Percentiles rank a stretch among this genome's conserved stretches.
These are phyloP conservation scores for Drosophila pseudoananassae DNA, from an alignment of 1,140 invertebrate species.

Conservation along the genomic window DNA sequence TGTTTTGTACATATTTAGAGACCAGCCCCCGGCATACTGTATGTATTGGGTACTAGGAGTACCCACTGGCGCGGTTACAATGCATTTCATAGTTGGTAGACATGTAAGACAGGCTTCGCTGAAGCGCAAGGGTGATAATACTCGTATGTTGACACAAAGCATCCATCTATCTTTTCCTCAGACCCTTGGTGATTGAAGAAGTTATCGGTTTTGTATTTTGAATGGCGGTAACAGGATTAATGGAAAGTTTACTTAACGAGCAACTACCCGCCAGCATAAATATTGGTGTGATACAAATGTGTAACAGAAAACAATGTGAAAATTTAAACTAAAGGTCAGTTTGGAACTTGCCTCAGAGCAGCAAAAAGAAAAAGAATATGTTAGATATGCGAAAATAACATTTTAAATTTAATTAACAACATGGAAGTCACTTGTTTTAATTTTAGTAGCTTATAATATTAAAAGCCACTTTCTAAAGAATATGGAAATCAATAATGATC, in stretches of 20 bases:
- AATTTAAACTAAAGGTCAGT: slow-evolving; percentile 13
- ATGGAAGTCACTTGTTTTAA: slow-evolving; percentile 23
- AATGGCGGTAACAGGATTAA: slow-evolving; percentile 27
- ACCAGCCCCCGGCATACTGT: slow-evolving; percentile 33
- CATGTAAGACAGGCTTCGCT: slow-evolving; percentile 73
- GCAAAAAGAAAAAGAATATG: slow-evolving; percentile 31
- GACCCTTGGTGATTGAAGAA: slow-evolving; percentile 3
- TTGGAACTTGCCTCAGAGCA: slow-evolving; percentile 42
- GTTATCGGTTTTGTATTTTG: slow-evolving; percentile 29
- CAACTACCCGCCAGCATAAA: slow-evolving; percentile 79
- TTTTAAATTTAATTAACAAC: slow-evolving; percentile 42
- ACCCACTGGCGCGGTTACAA: slow-evolving; percentile 51
- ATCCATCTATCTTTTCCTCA: slow-evolving; percentile 7
- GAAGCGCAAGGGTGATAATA: slow-evolving; percentile 76
- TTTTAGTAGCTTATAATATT: slow-evolving; percentile 29
- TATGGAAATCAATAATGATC: slow-evolving; percentile 60
- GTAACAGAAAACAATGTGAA: slow-evolving; percentile 56
- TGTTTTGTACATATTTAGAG: slow-evolving; percentile 31
- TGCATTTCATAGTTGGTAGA: slow-evolving; percentile 68
- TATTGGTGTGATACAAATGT: slow-evolving; percentile 82
- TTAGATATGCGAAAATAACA: slow-evolving; percentile 34
- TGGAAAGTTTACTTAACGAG: slow-evolving; percentile 56
- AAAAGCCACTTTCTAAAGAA: slow-evolving; percentile 6
- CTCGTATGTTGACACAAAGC: slow-evolving; percentile 35
- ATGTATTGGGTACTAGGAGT: slow-evolving; percentile 48